Evolutionary conservation across 64 coral and sea anemone species (phyloP), one percentile per base, ranked within the genome.

Genomic region (Astreopora myriophthalma): DNA sequence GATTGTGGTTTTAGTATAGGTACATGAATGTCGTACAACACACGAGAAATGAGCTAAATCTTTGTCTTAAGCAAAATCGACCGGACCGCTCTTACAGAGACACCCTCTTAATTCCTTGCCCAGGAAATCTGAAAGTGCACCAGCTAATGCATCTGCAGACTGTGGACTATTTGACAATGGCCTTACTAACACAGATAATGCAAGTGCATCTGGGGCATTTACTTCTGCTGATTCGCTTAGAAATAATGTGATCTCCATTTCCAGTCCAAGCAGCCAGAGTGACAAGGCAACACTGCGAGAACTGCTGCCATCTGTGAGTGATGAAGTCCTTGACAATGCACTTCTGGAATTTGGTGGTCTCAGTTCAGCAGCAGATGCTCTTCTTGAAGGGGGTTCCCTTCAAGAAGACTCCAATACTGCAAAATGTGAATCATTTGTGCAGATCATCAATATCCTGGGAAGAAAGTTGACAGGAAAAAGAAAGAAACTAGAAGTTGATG

Each of bases 401-500:
- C 49, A 55, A 55, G 49, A 55, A 55, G 49, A 55, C 49, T 55
- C 9, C 49, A 55, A 17, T 55, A 55, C 49, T 14, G 49, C 49
- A 55, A 14, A 55, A 55, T 55, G 49, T 55, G 49, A 55, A 55
- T 55, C 49, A 55, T 55, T 55, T 16, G 49, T 55, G 49, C 49
- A 55, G 49, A 55, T 55, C 49, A 55, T 55, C 49, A 55, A 55
- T 55, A 55, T 55, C 17, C 49, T 55, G 49, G 49, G 10, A 55
- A 55, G 49, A 55, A 55, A 55, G 49, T 55, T 55, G 49, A 55
- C 49, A 55, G 49, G 16, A 55, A 55, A 55, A 55, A 55, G 49
- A 55, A 55, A 55, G 49, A 94, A 94, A 52, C 63, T 93, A 32
- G 17, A 26, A 20, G 60, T 86, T 37, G 92, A 93, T 71, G 36